phyloP scores from a whole-genome alignment of 2,113 vertebrate genomes.

The Upupa epops region DNA sequence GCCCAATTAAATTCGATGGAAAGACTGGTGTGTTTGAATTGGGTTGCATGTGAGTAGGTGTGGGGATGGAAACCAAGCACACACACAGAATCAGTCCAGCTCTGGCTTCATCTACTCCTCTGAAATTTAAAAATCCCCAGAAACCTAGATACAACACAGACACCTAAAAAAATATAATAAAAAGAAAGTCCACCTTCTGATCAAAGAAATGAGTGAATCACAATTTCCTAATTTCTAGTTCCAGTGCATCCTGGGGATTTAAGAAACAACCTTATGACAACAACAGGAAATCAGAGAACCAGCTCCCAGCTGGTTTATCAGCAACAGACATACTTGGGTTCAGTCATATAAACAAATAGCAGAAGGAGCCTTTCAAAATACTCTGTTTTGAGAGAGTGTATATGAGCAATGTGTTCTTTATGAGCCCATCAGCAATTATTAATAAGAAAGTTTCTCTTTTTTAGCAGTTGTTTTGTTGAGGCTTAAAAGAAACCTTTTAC shows the following conservation, averaged over 20 bases:
- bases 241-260: neutral
- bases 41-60: neutral
- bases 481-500: neutral
- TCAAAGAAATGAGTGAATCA: neutral
- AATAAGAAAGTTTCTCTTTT: neutral
- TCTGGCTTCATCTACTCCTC: neutral
- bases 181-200: neutral
- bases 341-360: neutral
- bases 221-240: neutral
- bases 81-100: rapidly evolving
- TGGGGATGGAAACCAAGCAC: neutral
- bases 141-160: rapidly evolving
- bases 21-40: neutral
- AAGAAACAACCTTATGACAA: neutral
- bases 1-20: neutral
- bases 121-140: neutral
- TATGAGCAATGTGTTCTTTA: neutral
- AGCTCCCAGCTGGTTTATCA: neutral
- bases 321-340: neutral
- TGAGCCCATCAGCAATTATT: neutral
- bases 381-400: neutral
- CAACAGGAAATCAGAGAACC: neutral
- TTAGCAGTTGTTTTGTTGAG: neutral
- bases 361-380: neutral
- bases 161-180: neutral